Evolutionary conservation across 2,888 invertebrate genomes (phyloP), one percentile per base, ranked within the genome.

Genomic region (Agrilus cyanescens): DNA sequence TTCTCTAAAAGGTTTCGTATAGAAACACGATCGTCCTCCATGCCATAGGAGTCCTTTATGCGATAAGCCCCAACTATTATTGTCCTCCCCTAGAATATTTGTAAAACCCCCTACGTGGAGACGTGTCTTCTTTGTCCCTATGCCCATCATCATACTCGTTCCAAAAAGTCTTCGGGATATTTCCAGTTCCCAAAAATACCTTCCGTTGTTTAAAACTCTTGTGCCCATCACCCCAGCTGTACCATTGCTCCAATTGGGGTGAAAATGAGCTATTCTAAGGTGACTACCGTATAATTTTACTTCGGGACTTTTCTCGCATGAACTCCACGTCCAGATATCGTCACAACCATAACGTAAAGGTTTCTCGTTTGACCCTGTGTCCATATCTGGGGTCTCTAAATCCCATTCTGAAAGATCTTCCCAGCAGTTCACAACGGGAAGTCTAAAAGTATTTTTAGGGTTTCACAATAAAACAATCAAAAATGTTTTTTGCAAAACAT

Each of bases 101-200:
- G 76, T 74, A 59, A 82, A 84, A 12, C 76, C 71, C 56, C 79
- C 76, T 2, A 75, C 77, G 58, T 82, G 80, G 2, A 83, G 65
- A 4, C 77, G 64, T 3, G 54, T 52, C 12, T 49, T 49, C 31
- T 47, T 48, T 15, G 57, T 57, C 32, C 78, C 80, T 37, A 82
- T 69, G 12, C 83, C 84, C 53, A 84, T 81, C 83, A 84, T 83
- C 69, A 84, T 81, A 54, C 80, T 75, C 1, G 83, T 83, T 15
- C 83, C 82, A 56, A 82, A 82, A 33, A 83, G 72, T 35, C 82
- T 64, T 53, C 76, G 75, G 1, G 78, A 75, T 1, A 74, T 65
- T 48, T 69, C 68, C 43, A 83, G 62, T 58, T 82, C 80, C 81
- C 81, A 82, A 58, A 78, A 82, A 60, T 75, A 74, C 38, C 63